Evolutionary conservation across 2,888 invertebrate species (phyloP), one percentile per base, ranked within the genome.

Genomic region (Oscheius sp.): DNA sequence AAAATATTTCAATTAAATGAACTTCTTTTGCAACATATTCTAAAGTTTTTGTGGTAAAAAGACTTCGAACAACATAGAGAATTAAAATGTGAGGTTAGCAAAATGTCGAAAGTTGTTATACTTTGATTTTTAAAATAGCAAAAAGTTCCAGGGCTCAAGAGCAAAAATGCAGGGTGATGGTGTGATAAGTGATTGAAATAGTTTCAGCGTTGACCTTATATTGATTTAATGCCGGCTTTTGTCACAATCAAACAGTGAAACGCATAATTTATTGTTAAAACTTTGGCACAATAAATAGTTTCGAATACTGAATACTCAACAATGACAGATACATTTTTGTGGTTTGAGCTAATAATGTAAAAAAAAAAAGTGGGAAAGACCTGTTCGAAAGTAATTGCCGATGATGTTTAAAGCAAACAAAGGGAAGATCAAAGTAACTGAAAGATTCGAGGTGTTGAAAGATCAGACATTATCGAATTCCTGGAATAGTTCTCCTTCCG

Each of bases 401-500:
- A 37, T 29, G 32, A 48, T 4, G 48, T 50, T 65, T 32, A 65
- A 65, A 65, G 21, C 11, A 35, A 66, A 66, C 29, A 21, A 29
- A 48, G 42, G 42, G 63, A 47, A 21, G 21, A 47, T 47, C 63
- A 29, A 21, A 21, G 21, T 21, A 32, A 29, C 32, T 55, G 55
- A 21, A 7, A 55, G 55, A 55, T 55, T 55, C 21, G 55, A 9
- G 32, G 55, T 29, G 11, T 10, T 33, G 13, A 33, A 47, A 10
- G 10, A 48, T 58, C 48, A 59, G 2, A n/a, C 13, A 47, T 70
- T 58, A n/a, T 73, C 57, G 57, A 57, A 63, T n/a, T 73, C 73
- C n/a, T 63, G 63, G 48, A 74, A 66, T 10, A 42, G 58, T 58
- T 74, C 37, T 53, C 77, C 78, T 29, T 74, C 70, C 10, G 74